Percentiles rank a stretch among this genome's conserved stretches.
Conservation (phyloP, 1,140 invertebrate genomes). For the Psilanteris sp. region DNA sequence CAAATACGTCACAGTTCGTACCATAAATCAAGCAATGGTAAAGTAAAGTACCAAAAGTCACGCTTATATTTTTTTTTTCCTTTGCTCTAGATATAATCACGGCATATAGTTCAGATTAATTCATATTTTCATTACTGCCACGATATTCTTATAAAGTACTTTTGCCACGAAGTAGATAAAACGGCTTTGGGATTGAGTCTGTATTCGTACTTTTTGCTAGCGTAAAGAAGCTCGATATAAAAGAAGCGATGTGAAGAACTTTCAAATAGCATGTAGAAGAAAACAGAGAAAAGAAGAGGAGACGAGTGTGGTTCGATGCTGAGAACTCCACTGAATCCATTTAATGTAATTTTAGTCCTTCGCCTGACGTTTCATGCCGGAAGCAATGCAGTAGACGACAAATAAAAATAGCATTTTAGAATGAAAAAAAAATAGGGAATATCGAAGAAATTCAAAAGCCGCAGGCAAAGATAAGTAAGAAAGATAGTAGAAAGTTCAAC, state of each 20-base stretch:
- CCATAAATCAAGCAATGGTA: slow-evolving; percentile 3
- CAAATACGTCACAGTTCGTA: background rate
- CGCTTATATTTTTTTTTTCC: slow-evolving; percentile 27
- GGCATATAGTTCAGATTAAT: slow-evolving; percentile 43
- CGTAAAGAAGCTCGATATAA: slow-evolving; percentile 49
- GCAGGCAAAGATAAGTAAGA: slow-evolving; percentile 3
- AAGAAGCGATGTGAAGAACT: slow-evolving; percentile 53
- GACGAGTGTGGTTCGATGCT: slow-evolving; percentile 7
- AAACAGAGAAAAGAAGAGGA: slow-evolving; percentile 16
- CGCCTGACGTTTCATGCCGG: slow-evolving; percentile 54
- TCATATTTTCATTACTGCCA: slow-evolving; percentile 52
- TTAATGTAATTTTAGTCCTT: slow-evolving; percentile 68
- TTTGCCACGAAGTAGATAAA: slow-evolving; percentile 39
- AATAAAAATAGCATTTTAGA: slow-evolving; percentile 44
- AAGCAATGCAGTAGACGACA: slow-evolving; percentile 40
- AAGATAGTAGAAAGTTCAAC: slow-evolving; percentile 26
- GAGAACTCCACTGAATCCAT: slow-evolving; percentile 62
- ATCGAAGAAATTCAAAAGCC: slow-evolving; percentile 46
- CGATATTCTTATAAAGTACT: slow-evolving; percentile 49
- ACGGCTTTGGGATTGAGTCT: slow-evolving; percentile 41
- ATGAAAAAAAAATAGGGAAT: slow-evolving; percentile 40
- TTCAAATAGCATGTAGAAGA: slow-evolving; percentile 30
- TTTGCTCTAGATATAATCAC: slow-evolving; percentile 46
- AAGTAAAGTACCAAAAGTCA: slow-evolving; percentile 16
- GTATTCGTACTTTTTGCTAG: slow-evolving; percentile 39